These are phyloP conservation scores for Craterocephalus amniculus DNA, from an alignment of 2,797 vertebrate genomes.

Conservation along the genomic window DNA sequence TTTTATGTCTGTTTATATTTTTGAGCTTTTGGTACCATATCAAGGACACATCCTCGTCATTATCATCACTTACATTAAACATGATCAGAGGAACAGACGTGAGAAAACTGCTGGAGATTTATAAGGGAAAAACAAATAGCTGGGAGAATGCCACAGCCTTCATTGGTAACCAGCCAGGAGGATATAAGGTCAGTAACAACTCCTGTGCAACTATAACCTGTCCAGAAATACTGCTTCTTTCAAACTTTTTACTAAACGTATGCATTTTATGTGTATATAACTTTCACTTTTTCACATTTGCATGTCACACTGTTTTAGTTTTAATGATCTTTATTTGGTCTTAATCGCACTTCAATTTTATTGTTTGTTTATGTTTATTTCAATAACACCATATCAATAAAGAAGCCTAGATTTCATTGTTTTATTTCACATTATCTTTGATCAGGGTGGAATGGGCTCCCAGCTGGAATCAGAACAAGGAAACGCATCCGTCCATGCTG, in stretches of 20 bases:
- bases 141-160: constrained; percentile 75
- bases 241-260: neutral
- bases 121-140: constrained; percentile 29
- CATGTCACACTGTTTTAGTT: neutral
- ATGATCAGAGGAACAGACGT: constrained; percentile 17
- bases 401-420: neutral
- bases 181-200: constrained; percentile 75
- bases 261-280: no score
- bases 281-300: no score
- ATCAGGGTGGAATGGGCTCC: neutral
- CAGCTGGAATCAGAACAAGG: neutral
- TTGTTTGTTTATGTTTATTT: no score
- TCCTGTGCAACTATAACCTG: neutral
- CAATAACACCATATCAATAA: constrained; percentile 14
- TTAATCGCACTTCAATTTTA: neutral
- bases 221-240: neutral
- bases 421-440: neutral
- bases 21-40: constrained; percentile 84
- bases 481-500: neutral
- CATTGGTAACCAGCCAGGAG: constrained; percentile 78
- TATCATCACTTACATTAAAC: constrained; percentile 43
- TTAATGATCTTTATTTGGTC: constrained; percentile 18
- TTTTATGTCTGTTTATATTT: constrained; percentile 37
- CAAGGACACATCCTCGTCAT: neutral
- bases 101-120: constrained; percentile 45